Evolutionary conservation across 2,797 vertebrate genomes (phyloP).

Genomic region (Delichon dasypus): DNA sequence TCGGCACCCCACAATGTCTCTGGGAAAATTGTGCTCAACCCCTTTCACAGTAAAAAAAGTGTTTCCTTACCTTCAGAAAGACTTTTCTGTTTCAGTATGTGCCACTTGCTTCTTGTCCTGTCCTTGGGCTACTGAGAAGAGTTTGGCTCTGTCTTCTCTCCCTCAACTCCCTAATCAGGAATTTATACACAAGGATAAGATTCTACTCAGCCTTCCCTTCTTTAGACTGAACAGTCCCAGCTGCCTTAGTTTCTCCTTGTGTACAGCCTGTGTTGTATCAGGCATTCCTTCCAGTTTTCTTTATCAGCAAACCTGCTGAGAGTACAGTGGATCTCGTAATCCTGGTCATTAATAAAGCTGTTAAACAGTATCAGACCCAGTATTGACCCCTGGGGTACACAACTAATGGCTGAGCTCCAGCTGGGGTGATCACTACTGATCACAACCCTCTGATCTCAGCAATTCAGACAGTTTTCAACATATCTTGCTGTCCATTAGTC

Average conservation of each 20-base stretch:
- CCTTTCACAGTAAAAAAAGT: background rate
- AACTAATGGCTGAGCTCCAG: background rate
- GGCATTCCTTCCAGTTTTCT: background rate
- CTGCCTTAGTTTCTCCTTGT: background rate
- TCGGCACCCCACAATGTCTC: background rate
- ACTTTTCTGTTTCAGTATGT: background rate
- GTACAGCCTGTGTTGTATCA: background rate
- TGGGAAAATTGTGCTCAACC: background rate
- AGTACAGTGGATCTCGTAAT: rapidly evolving
- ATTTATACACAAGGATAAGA: background rate
- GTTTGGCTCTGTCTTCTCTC: background rate
- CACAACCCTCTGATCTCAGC: background rate
- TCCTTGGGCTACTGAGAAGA: background rate
- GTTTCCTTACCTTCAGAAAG: background rate
- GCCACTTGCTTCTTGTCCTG: background rate
- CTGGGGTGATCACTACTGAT: background rate
- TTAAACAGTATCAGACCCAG: background rate
- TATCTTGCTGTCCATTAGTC: background rate
- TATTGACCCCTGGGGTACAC: background rate
- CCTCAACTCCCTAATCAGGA: background rate
- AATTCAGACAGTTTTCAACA: background rate
- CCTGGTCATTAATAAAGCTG: background rate
- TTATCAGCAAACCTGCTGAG: background rate
- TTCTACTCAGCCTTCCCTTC: background rate
- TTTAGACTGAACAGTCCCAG: background rate